phyloP scores from a whole-genome alignment of 2,113 vertebrate species.

The Onychostoma macrolepis region DNA sequence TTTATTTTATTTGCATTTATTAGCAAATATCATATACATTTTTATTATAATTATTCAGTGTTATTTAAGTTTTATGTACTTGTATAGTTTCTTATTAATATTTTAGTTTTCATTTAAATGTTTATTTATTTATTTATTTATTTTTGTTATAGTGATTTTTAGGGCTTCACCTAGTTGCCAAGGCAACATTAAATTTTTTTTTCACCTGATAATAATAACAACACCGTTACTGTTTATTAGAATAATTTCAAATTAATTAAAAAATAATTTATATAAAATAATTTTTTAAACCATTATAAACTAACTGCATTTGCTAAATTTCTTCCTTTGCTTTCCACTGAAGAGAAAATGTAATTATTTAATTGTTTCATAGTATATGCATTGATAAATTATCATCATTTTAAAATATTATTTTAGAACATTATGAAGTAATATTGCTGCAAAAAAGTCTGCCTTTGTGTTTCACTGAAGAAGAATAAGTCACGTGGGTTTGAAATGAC shows the following conservation, averaged over 20 bases:
- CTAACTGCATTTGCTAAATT: not conserved
- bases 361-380: not conserved
- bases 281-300: not conserved
- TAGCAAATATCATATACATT: not conserved
- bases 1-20: not conserved
- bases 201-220: not conserved
- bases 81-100: not conserved
- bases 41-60: not conserved
- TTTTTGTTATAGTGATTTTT: not conserved
- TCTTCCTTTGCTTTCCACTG: no score
- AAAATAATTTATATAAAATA: not conserved
- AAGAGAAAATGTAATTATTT: no score
- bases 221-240: not conserved
- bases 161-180: not conserved
- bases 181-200: not conserved
- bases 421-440: not conserved
- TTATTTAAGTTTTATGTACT: not conserved
- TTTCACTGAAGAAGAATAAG: not conserved
- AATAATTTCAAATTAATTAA: not conserved
- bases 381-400: not conserved
- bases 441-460: not conserved
- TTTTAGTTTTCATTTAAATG: not conserved
- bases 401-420: not conserved
- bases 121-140: not conserved
- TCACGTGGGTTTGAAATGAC: not conserved